phyloP scores from a whole-genome alignment of 2,797 vertebrate species.

The Chelonia mydas region DNA sequence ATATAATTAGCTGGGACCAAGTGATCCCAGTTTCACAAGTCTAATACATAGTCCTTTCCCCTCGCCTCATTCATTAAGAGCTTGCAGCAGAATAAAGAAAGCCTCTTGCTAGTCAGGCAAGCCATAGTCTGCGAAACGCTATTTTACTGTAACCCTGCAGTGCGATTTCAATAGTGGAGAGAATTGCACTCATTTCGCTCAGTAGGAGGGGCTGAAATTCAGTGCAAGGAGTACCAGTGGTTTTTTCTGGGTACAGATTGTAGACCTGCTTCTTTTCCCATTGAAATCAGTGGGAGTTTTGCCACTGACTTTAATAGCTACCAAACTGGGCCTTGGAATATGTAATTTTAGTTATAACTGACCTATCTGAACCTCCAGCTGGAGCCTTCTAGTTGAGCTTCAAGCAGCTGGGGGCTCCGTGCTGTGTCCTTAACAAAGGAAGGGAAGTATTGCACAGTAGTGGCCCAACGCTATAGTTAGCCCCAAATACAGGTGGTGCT shows the following conservation, averaged over 20 bases:
- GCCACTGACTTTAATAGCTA: not conserved
- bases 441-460: not conserved
- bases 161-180: not conserved
- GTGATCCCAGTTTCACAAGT: not conserved
- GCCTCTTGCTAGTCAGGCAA: not conserved
- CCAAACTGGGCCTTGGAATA: not conserved
- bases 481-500: not conserved
- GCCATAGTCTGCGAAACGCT: not conserved
- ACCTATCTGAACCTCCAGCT: not conserved
- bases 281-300: not conserved
- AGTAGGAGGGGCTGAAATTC: not conserved
- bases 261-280: not conserved
- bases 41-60: not conserved
- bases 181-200: not conserved
- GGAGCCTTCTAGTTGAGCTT: not conserved
- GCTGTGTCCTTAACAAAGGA: fast-evolving
- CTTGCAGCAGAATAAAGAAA: not conserved
- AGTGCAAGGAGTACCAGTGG: not conserved
- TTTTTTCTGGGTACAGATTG: not conserved
- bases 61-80: no score
- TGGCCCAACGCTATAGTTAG: not conserved
- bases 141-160: not conserved
- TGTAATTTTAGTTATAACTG: fast-evolving
- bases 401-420: not conserved
- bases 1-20: not conserved